Evolutionary conservation across 2,797 vertebrate genomes (phyloP).

Genomic region (Aselliscus stoliczkanus): DNA sequence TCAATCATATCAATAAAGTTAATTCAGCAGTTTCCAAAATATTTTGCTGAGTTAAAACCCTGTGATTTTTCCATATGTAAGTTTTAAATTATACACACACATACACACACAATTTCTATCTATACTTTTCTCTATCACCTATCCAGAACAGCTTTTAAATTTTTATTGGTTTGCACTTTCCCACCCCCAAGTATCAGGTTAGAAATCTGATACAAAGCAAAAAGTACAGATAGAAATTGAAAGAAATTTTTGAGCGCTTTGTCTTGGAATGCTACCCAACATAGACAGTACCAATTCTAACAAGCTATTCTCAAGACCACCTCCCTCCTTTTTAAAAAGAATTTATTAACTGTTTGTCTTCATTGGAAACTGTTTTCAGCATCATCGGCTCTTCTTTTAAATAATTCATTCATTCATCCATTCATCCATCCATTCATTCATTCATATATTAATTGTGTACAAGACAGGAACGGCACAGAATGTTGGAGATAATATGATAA

Average conservation of each 20-base stretch:
- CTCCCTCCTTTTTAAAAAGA: background rate
- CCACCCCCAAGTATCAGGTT: background rate
- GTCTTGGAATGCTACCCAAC: background rate
- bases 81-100: background rate
- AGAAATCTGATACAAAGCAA: background rate
- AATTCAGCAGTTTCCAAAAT: conserved; percentile 35
- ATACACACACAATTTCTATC: background rate
- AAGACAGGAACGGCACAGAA: background rate
- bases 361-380: background rate
- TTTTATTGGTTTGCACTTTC: background rate
- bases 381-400: background rate
- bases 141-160: background rate
- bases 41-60: background rate
- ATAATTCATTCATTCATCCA: background rate
- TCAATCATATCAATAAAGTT: background rate
- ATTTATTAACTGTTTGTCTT: background rate
- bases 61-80: background rate
- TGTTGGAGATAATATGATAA: background rate
- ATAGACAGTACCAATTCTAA: background rate
- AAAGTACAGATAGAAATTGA: background rate
- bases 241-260: background rate
- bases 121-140: background rate
- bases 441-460: background rate
- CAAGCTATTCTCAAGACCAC: background rate
- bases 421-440: too few relatives aligned